phyloP scores from a whole-genome alignment of 2,113 vertebrate genomes.

The Lampris megalopsis region DNA sequence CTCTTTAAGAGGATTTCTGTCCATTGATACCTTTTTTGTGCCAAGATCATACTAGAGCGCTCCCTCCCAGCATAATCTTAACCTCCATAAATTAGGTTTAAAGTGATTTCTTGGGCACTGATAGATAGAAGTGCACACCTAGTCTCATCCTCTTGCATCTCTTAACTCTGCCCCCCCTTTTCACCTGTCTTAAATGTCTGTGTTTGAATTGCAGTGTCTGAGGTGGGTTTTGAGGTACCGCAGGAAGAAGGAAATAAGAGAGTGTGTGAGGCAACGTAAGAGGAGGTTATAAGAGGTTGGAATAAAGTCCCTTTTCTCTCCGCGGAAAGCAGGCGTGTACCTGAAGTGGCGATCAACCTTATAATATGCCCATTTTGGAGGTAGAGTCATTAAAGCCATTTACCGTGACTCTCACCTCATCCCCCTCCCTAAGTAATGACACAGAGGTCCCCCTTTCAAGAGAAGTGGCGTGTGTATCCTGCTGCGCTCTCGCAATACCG shows the following conservation, averaged over 20 bases:
- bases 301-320: constrained; percentile 49
- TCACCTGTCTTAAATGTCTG: constrained; percentile 35
- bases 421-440: constrained; percentile 60
- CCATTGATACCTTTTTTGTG: constrained; percentile 56
- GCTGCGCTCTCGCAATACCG: constrained; percentile 43
- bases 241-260: constrained; percentile 41
- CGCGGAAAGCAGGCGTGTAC: constrained; percentile 46
- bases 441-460: constrained; percentile 47
- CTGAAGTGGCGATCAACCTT: constrained; percentile 66
- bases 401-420: constrained; percentile 60
- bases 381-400: constrained; percentile 71
- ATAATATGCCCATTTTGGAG: constrained; percentile 66
- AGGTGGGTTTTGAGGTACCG: constrained; percentile 38
- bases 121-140: constrained; percentile 53
- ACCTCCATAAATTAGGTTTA: constrained; percentile 53
- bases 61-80: constrained; percentile 28
- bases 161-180: constrained; percentile 43
- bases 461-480: constrained; percentile 42
- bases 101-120: constrained; percentile 57
- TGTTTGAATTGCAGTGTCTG: constrained; percentile 54
- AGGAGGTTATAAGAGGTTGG: constrained; percentile 44
- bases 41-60: constrained; percentile 45
- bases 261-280: constrained; percentile 26
- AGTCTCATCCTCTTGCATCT: constrained; percentile 63
- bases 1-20: constrained; percentile 51